Evolutionary conservation across 1,140 invertebrate genomes (phyloP).

Genomic region (Epicauta chinensis): DNA sequence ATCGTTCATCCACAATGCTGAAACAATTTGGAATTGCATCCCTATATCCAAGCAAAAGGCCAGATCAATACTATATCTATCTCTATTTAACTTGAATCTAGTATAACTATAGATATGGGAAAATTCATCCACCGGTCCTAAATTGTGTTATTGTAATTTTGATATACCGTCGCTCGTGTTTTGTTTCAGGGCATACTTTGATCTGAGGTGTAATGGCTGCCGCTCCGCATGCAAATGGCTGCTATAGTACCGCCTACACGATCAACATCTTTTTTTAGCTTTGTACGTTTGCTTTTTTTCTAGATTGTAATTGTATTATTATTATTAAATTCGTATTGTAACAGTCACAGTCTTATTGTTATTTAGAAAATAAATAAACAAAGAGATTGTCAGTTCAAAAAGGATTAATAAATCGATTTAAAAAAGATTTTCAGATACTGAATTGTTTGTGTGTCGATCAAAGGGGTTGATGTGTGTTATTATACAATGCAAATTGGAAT

Average conservation of each 20-base stretch:
- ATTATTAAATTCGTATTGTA: no score
- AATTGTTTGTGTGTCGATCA: constrained; percentile 2
- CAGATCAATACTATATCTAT: neutral
- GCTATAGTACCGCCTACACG: constrained; percentile 26
- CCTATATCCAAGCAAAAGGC: neutral
- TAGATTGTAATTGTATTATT: no score
- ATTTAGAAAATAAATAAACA: no score
- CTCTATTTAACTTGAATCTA: neutral
- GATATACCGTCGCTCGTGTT: constrained; percentile 20
- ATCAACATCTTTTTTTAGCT: constrained; percentile 11
- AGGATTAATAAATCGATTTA: constrained; percentile 19
- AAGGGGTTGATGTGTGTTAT: neutral
- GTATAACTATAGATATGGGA: neutral
- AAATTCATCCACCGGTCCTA: constrained; percentile 30
- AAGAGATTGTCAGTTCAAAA: no score
- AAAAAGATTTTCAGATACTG: constrained; percentile 19
- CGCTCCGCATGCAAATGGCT: constrained; percentile 34
- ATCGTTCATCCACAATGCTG: no score
- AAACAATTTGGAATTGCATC: no score
- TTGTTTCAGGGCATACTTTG: constrained; percentile 31
- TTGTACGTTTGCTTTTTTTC: no score
- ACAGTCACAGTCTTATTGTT: constrained; percentile 9
- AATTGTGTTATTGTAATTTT: constrained; percentile 25
- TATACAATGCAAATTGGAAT: constrained; percentile 5
- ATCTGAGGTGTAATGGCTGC: constrained; percentile 33